Evolutionary conservation across 1,140 invertebrate genomes (phyloP), one percentile per base, ranked within the genome.

Genomic region (Tetranychus urticae): DNA sequence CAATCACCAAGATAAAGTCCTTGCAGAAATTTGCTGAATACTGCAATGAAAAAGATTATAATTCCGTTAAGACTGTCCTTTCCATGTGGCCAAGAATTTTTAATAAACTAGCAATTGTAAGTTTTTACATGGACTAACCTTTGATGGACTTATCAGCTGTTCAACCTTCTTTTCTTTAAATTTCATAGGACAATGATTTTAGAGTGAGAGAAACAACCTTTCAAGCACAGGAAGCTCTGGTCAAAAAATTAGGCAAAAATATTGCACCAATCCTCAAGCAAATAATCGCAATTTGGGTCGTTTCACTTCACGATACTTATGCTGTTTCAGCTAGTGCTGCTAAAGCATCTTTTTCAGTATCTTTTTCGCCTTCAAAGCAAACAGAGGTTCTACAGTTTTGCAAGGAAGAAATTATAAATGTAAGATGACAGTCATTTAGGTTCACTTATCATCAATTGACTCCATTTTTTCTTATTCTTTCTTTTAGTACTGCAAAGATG

Each of bases 1-100:
- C 79, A 3, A 81, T 80, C 1, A 92, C 88, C 4, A 89, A 86
- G 72, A 77, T 82, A 45, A 90, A 89, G 75, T 85, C 84, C 4
- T 70, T 88, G 31, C 82, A 86, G 73, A 85, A 89, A 71, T 84
- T 88, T 70, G 72, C 76, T 46, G 75, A 77, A 6, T 67, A 85
- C 3, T 81, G 85, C 63, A 55, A 68, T 61, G 74, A 76, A 66
- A 75, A 78, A 63, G 76, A 77, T 42, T 67, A 76, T 14, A 77
- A 81, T 33, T 68, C 71, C 14, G 69, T 86, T 0, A 81, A 82
- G 69, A 72, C 74, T 55, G 75, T 84, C 12, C 71, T 90, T 36
- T 79, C 82, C 6, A 80, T 82, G 67, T 91, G 86, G 85, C 80
- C 84, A 1, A 74, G 82, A 64, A 71, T 85, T 6, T 91, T 86